phyloP scores from a whole-genome alignment of 2,113 vertebrate species.

The Eclectus roratus region DNA sequence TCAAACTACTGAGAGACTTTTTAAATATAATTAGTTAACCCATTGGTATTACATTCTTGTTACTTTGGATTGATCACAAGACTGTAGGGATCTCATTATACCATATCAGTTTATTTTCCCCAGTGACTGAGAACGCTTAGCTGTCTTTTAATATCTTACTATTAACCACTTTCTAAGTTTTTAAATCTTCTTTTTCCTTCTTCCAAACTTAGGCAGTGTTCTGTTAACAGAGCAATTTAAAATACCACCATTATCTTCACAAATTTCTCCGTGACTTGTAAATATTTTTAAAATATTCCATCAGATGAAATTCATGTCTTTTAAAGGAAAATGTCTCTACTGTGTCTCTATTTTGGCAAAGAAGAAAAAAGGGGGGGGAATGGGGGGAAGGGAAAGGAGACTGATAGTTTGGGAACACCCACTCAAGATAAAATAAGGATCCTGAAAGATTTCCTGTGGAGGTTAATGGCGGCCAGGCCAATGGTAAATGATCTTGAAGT shows the following conservation, averaged over 20 bases:
- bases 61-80: slow-evolving; percentile 64
- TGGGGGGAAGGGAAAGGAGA: neutral
- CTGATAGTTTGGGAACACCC: slow-evolving; percentile 72
- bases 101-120: slow-evolving; percentile 49
- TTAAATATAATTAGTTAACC: slow-evolving; percentile 69
- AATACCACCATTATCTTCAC: slow-evolving; percentile 18
- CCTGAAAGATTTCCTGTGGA: slow-evolving; percentile 70
- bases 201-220: slow-evolving; percentile 50
- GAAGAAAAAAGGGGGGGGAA: neutral
- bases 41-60: slow-evolving; percentile 52
- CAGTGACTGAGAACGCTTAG: slow-evolving; percentile 42
- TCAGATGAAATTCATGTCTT: slow-evolving; percentile 70
- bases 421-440: slow-evolving; percentile 77
- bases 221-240: slow-evolving; percentile 42
- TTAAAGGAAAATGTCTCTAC: slow-evolving; percentile 58
- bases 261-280: slow-evolving; percentile 60
- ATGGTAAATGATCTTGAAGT: slow-evolving; percentile 75
- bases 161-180: slow-evolving; percentile 56
- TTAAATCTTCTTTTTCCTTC: slow-evolving; percentile 9
- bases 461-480: slow-evolving; percentile 76
- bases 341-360: slow-evolving; percentile 59
- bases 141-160: slow-evolving; percentile 58
- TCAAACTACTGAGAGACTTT: slow-evolving; percentile 55
- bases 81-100: slow-evolving; percentile 66
- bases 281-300: slow-evolving; percentile 61